Conservation (phyloP, 1,140 invertebrate genomes). For the Drosophila kanapiae region DNA sequence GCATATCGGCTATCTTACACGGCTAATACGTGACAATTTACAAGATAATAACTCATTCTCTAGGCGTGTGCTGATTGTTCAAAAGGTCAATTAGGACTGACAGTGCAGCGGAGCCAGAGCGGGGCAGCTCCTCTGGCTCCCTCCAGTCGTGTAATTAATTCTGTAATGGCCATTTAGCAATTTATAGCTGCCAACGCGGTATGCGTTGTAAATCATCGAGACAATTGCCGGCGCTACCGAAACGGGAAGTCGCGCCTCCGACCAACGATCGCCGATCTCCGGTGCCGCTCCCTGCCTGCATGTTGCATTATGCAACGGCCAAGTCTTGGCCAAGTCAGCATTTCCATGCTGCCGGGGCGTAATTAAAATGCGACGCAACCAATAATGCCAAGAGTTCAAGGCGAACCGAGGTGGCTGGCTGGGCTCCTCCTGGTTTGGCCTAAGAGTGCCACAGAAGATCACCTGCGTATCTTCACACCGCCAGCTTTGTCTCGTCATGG, state of each 20-base stretch:
- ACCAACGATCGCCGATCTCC: slow-evolving; percentile 13
- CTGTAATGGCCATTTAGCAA: slow-evolving; percentile 57
- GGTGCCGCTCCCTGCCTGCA: slow-evolving; percentile 14
- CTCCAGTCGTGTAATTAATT: slow-evolving; percentile 46
- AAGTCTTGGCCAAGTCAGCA: slow-evolving; percentile 31
- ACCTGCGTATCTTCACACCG: slow-evolving; percentile 39
- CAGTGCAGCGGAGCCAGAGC: slow-evolving; percentile 16
- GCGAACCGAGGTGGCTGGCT: slow-evolving; percentile 18
- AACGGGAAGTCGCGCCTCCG: slow-evolving; percentile 56
- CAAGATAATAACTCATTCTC: slow-evolving; percentile 73
- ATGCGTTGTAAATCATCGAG: slow-evolving; percentile 73
- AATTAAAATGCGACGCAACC: slow-evolving; percentile 68
- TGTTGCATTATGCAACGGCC: slow-evolving; percentile 54
- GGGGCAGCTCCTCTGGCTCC: background rate
- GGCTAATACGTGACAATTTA: slow-evolving; percentile 74
- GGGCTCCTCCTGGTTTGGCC: slow-evolving; percentile 33
- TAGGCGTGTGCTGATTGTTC: slow-evolving; percentile 29
- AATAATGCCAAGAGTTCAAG: slow-evolving; percentile 73
- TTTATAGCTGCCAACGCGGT: slow-evolving; percentile 41
- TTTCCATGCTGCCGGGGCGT: slow-evolving; percentile 29
- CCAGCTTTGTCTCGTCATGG: slow-evolving; percentile 32
- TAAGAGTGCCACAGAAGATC: background rate
- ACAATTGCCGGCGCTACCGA: slow-evolving; percentile 71
- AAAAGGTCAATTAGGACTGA: slow-evolving; percentile 70
- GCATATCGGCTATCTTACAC: slow-evolving; percentile 41